Evolutionary conservation across 2,888 invertebrate genomes (phyloP).

Genomic region (Teleiodes luculella): DNA sequence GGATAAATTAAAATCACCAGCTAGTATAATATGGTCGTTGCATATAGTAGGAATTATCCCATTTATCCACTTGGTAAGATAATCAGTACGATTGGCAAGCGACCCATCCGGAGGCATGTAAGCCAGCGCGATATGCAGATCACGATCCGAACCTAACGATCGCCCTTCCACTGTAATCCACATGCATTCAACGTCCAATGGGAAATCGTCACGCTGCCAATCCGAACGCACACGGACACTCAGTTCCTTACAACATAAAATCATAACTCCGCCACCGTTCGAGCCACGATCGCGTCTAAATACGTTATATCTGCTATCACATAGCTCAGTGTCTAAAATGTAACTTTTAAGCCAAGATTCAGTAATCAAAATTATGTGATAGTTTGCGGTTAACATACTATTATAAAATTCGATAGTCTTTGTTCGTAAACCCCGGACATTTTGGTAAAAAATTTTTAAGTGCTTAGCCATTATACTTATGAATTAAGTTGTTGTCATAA

Average conservation of each 20-base stretch:
- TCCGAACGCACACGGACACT: conserved; percentile 9
- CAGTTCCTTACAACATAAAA: not conserved
- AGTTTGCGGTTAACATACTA: not conserved
- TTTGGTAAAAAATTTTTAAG: conserved; percentile 5
- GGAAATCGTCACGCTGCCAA: conserved; percentile 1
- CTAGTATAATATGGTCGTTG: not conserved
- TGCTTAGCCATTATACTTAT: not conserved
- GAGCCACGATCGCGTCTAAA: conserved; percentile 18
- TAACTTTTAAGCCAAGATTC: conserved; percentile 20
- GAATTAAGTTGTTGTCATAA: not conserved
- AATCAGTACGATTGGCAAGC: no score
- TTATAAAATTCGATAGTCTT: conserved; percentile 2
- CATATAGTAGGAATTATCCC: not conserved
- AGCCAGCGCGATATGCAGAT: conserved; percentile 12
- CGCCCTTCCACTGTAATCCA: conserved; percentile 13
- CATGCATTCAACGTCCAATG: conserved; percentile 12
- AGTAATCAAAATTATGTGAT: no score
- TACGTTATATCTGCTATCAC: conserved; percentile 12
- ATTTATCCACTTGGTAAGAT: not conserved
- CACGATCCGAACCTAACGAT: not conserved
- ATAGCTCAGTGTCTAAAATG: conserved; percentile 13
- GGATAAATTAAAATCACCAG: not conserved
- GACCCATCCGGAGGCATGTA: conserved; percentile 10
- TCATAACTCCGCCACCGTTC: conserved; percentile 19
- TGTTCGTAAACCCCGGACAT: conserved; percentile 1